A percentile compares a stretch with the other conserved stretches of the same genome.
Evolutionary conservation across 2,797 vertebrate genomes (phyloP).

Genomic region (Manis crassicaudata): DNA sequence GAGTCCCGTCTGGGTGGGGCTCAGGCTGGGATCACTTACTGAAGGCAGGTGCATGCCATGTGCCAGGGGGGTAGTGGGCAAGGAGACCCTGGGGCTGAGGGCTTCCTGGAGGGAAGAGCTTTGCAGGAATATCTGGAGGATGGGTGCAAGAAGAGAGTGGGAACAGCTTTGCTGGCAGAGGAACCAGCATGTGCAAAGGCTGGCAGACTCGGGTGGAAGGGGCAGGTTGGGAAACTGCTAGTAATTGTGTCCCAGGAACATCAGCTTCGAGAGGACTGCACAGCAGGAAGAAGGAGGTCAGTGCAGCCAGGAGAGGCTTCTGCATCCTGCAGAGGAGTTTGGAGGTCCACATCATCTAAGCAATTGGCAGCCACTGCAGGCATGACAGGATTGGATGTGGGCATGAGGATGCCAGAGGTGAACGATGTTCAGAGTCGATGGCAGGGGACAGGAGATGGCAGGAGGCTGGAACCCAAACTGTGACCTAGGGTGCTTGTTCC

Average conservation of each 20-base stretch:
- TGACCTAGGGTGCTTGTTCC: background rate
- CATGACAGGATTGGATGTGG: background rate
- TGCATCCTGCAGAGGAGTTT: background rate
- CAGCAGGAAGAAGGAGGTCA: background rate
- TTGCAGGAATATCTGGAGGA: background rate
- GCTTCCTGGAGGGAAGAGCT: background rate
- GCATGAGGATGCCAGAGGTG: too few species aligned
- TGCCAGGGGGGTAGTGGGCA: background rate
- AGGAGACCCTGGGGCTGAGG: background rate
- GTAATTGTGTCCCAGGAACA: fast-evolving
- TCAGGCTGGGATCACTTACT: background rate
- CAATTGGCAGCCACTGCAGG: background rate
- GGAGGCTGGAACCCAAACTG: background rate
- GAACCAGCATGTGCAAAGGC: background rate
- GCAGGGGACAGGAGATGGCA: background rate
- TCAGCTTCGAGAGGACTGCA: background rate
- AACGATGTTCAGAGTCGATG: fast-evolving
- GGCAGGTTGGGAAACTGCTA: fast-evolving
- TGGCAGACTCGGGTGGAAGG: fast-evolving
- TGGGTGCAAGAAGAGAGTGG: background rate
- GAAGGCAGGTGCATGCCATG: fast-evolving
- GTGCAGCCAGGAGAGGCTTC: background rate
- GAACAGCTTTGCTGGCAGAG: too few species aligned
- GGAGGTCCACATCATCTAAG: background rate
- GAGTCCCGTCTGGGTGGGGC: fast-evolving